Base-by-base conservation (phyloP, 23 tunicate species). In the Phallusia fumigata region DNA sequence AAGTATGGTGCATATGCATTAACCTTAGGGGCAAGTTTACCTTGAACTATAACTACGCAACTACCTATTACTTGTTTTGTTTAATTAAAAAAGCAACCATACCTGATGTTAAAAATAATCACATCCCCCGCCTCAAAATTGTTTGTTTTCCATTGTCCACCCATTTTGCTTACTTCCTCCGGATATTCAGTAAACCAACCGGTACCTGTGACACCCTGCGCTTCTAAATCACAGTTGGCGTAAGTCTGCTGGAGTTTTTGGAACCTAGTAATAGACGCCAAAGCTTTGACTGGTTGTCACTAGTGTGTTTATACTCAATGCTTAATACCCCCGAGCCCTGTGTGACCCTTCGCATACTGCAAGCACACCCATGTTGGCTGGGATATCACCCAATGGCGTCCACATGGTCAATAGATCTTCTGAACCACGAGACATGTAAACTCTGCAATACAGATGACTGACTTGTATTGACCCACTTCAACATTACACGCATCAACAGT, bases 181-280 rank as follows among this genome's bases (percentile, higher is more conserved):
- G 85, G 85, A 36, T 82, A 45, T 65, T 82, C 85, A 24, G 77
- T 82, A n/a, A 65, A 65, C 85, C 85, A 82, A 0, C 85, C 85
- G 21, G 85, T 32, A 64, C 85, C 85, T 0, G 34, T 69, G 31
- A 82, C 53, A 32, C 65, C 32, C 65, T 82, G 77, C 2, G 52
- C 77, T 40, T 82, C 85, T 30, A 82, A 65, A 34, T 82, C 85
- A 77, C 85, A 82, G 30, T 65, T 65, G n/a, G 69, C 85, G 36
- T 82, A 82, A 33, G 85, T 82, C 15, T 65, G 28, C 36, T 82
- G 85, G 65, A 82, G 65, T 45, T 33, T 65, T 13, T 65, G 33
- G 31, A 82, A 82, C 77, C 85, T 82, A 40, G 10, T 40, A 40
- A 40, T 40, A 10, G 31, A 32, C 31, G 16, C 11, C 33, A 28